Evolutionary conservation across 2,113 vertebrate species (phyloP), one percentile per base, ranked within the genome.

Genomic region (Callionymus lyra): DNA sequence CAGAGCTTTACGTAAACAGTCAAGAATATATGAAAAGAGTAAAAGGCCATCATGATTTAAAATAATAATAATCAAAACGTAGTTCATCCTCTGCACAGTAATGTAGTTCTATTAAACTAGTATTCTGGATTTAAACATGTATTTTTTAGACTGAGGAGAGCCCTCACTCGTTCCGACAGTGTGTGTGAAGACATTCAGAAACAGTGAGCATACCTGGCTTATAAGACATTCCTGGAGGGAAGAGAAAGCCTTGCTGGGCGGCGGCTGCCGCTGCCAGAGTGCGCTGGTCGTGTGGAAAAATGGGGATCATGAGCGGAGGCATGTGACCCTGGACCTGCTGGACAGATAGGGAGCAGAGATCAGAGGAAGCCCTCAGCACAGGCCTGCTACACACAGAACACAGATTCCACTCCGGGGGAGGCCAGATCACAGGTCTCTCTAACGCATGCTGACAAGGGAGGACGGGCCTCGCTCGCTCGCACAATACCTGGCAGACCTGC

Each of bases 281-380:
- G 82, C 95, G 90, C 86, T 99, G 95, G 92, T 99, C 95, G 86
- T 99, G 95, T 92, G 95, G 94, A 89, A 98, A 99, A 89, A 99
- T 97, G 85, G 95, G 95, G 91, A 99, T 99, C 95, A 99, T 99
- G 85, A 99, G 93, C 79, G 95, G 94, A 91, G 95, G 91, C 92
- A 99, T 97, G 90, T 99, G 95, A 93, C 95, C 95, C 90, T 99
- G 95, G 89, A 99, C 94, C 95, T 99, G 95, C 90, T 91, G 82
- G 84, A 85, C 79, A 85, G 68, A 84, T 65, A 86, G 67, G 63
- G 70, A 91, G 87, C 82, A 89, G 83, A 84, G 88, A 94, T 93
- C 91, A 91, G 86, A 90, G 88, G 88, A 86, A 74, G 60, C 72
- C 70, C 81, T 56, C 77, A 89, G 90, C 86, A 84, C 76, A 86